phyloP scores from a whole-genome alignment of 2,888 invertebrate genomes.

The Agrotis puta region DNA sequence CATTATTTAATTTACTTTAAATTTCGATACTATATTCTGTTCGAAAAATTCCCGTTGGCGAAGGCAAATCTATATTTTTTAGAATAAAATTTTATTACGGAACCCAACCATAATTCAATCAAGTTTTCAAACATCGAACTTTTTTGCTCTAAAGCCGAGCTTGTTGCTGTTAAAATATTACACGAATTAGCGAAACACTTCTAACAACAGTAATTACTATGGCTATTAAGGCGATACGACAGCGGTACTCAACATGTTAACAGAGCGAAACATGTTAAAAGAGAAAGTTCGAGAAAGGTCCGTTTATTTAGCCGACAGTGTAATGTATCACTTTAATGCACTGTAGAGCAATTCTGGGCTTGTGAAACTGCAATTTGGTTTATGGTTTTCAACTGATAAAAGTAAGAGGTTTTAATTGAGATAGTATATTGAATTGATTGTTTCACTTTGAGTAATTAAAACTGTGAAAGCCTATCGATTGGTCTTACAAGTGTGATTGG shows the following conservation, averaged over 20 bases:
- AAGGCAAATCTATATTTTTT: background rate
- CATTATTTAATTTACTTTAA: too few relatives aligned
- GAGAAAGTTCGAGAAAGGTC: constrained; percentile 57
- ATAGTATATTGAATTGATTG: constrained; percentile 19
- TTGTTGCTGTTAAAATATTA: constrained; percentile 59
- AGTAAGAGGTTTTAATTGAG: constrained; percentile 38
- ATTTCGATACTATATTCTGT: too few relatives aligned
- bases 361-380: constrained; percentile 45
- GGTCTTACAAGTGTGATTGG: background rate
- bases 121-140: constrained; percentile 27
- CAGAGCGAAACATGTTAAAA: constrained; percentile 46
- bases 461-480: constrained; percentile 3
- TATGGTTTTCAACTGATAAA: constrained; percentile 49
- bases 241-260: constrained; percentile 58
- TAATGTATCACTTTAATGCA: constrained; percentile 53
- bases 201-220: constrained; percentile 64
- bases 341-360: constrained; percentile 40
- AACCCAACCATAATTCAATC: constrained; percentile 36
- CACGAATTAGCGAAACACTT: constrained; percentile 62
- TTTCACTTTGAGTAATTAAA: background rate
- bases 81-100: background rate
- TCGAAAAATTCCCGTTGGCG: too few relatives aligned
- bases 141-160: constrained; percentile 47
- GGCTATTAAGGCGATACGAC: constrained; percentile 51
- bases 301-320: constrained; percentile 47